These are phyloP conservation scores for Spinibarbus caldwelli DNA, from an alignment of 2,797 vertebrate species.

Conservation along the genomic window DNA sequence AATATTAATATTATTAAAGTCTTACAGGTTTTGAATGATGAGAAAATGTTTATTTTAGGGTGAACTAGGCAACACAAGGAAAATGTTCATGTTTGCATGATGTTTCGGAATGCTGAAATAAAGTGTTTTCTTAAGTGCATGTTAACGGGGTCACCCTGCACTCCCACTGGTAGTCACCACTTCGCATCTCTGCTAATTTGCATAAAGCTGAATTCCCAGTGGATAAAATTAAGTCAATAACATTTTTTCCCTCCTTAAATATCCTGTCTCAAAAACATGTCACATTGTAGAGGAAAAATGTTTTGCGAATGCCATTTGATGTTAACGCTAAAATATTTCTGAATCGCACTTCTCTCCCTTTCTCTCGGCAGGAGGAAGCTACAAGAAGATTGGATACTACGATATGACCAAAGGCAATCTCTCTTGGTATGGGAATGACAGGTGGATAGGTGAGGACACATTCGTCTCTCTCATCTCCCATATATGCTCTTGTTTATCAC, in stretches of 20 bases:
- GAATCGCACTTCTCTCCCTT: slow-evolving; percentile 4
- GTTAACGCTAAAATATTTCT: slow-evolving; percentile 29
- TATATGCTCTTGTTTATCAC: slow-evolving; percentile 55
- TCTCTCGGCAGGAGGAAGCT: slow-evolving; percentile 83
- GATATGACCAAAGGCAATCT: slow-evolving; percentile 97
- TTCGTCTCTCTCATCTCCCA: slow-evolving; percentile 52
- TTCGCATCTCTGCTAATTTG: neutral
- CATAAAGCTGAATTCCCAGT: slow-evolving; percentile 14
- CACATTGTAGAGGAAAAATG: neutral
- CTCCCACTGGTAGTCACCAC: slow-evolving; percentile 19
- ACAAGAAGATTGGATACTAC: slow-evolving; percentile 97
- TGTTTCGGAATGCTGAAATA: neutral
- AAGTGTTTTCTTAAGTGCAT: slow-evolving; percentile 6
- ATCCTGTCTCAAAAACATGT: slow-evolving; percentile 5
- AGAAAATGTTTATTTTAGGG: neutral
- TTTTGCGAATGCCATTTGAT: neutral
- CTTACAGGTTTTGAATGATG: neutral
- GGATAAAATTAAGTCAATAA: slow-evolving; percentile 11
- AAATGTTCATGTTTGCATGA: neutral
- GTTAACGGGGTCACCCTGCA: slow-evolving; percentile 7
- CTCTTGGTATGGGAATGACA: slow-evolving; percentile 92
- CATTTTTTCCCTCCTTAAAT: neutral
- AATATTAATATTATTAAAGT: neutral
- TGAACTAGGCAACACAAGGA: neutral
- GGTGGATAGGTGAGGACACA: slow-evolving; percentile 89